Base-by-base conservation (phyloP, 2,888 invertebrate species). In the Zaprionus obscuricornis region DNA sequence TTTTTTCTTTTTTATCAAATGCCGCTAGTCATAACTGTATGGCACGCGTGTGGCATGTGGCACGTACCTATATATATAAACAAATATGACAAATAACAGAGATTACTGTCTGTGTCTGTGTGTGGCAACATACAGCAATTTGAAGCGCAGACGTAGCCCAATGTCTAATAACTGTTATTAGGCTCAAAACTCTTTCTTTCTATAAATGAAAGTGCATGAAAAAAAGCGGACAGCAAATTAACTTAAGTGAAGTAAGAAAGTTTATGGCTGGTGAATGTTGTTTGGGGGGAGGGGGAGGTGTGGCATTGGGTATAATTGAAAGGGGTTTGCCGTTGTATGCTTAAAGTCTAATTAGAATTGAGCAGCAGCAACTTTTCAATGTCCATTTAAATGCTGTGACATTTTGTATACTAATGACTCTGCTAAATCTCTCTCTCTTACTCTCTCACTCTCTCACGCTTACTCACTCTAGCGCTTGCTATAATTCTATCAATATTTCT, bases 81-180 rank as follows among this genome's bases (percentile, higher is more conserved):
- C 26, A 39, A 57, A 39, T 54, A 59, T 72, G 68, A 68, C 51
- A 66, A 60, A 56, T 49, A 31, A 47, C 54, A 27, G 31, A 45
- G 60, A 72, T 72, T 66, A 59, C 22, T 45, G 51, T n/a, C n/a
- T n/a, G n/a, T n/a, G n/a, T n/a, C n/a, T n/a, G n/a, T n/a, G n/a
- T n/a, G n/a, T n/a, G 18, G 13, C 18, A 24, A 26, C 8, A 10
- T n/a, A 27, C n/a, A 2, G 27, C 10, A 27, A 2, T n/a, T 2
- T 2, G 10, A 27, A 27, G 42, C 20, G 42, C 20, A 36, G 42
- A 20, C 24, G 17, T 37, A 46, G 57, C 18, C 54, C 58, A 54
- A 72, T n/a, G n/a, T n/a, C n/a, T 22, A 22, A 22, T 22, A 22
- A 22, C 22, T 22, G 22, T 22, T 5, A 22, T 22, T 22, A n/a